Conservation (phyloP, 1,140 invertebrate species). For the Lepidurus apus region DNA sequence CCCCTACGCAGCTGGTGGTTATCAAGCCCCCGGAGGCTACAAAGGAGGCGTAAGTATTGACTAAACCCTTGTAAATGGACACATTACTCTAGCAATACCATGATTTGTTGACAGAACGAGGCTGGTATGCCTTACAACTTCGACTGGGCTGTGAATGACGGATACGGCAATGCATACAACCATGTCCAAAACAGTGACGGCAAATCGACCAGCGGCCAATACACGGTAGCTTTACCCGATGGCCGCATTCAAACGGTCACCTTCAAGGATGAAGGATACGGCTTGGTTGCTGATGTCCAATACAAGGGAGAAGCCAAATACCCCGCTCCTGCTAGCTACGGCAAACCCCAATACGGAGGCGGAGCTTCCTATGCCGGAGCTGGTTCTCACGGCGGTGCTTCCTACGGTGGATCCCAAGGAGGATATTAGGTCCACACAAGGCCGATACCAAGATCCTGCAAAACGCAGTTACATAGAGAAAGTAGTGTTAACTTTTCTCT, state of each 20-base stretch:
- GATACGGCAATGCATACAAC: conserved; percentile 37
- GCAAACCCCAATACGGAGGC: conserved; percentile 15
- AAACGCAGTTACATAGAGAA: no score
- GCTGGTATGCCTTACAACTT: conserved; percentile 39
- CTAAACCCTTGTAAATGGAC: background rate
- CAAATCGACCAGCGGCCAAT: conserved; percentile 36
- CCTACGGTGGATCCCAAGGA: background rate
- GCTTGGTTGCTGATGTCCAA: conserved; percentile 39
- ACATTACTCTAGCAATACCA: background rate
- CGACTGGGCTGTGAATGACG: conserved; percentile 39
- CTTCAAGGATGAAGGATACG: conserved; percentile 39
- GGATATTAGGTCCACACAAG: background rate
- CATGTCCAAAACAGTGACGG: conserved; percentile 38
- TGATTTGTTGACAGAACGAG: background rate
- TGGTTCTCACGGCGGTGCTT: conserved; percentile 2
- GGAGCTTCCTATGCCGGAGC: background rate
- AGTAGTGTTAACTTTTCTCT: no score
- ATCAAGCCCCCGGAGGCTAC: background rate
- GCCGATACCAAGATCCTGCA: no score
- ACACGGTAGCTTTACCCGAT: conserved; percentile 39
- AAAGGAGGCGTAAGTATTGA: conserved; percentile 26
- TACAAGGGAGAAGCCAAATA: conserved; percentile 36
- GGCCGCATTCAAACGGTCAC: conserved; percentile 39
- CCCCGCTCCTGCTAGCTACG: conserved; percentile 23
- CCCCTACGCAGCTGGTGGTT: conserved; percentile 14